Base-by-base conservation (phyloP, 2,797 vertebrate species). In the Paguma larvata region DNA sequence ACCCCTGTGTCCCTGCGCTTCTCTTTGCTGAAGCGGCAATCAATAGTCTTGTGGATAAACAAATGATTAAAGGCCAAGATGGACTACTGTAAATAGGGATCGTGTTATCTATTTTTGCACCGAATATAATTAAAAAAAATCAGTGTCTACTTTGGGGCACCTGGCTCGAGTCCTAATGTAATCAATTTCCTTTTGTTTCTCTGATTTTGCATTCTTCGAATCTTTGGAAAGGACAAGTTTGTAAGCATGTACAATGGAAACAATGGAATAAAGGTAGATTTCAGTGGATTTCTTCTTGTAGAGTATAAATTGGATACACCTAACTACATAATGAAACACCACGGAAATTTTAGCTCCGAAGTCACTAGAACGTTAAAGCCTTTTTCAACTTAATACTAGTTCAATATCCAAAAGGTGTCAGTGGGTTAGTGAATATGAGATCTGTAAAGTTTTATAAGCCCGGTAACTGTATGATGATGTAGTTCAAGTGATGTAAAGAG, bases 61-160 rank as follows among this genome's bases (percentile, higher is more conserved):
- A 98, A 97, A 98, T 97, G 93, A 98, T 97, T 98, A 97, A 98
- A 98, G 97, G 79, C 96, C 95, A 98, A 97, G 97, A 96, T 93
- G 98, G 97, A 96, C 97, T 91, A 95, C 91, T 96, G 97, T 98
- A 98, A 98, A 98, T 98, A 98, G 97, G 92, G 94, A 96, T 96
- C 97, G 34, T 85, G 91, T 98, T 97, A 98, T 96, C 98, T 86
- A 97, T 91, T 91, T 98, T 96, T 98, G 87, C 53, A 91, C 91
- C 94, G 96, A 98, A 98, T 97, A 95, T 95, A 94, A 97, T 98
- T 98, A 80, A 23, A 94, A 96, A 14, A 96, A 98, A 95, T 93
- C 97, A 84, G 67, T 51, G 77, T 90, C 92, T 90, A 86, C 62
- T 98, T 97, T 98, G 94, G 68, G 96, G 83, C 79, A 97, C 85